Conservation (phyloP, 2,797 vertebrate species). For the Sebastes flavidus region DNA sequence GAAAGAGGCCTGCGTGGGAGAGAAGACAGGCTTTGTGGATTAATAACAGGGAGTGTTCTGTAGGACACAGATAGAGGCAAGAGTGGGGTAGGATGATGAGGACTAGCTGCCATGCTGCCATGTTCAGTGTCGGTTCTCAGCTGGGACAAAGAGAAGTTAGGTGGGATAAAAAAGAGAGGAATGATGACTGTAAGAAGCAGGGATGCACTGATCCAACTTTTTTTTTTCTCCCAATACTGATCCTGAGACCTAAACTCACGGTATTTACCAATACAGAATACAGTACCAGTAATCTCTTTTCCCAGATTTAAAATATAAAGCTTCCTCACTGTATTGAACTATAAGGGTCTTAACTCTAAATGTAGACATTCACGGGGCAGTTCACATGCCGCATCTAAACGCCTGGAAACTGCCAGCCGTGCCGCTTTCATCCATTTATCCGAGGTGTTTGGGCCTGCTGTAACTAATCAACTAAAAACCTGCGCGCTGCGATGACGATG, state of each 20-base stretch:
- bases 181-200: background rate
- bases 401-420: too few species aligned
- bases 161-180: background rate
- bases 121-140: constrained; percentile 24
- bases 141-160: constrained; percentile 10
- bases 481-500: too few species aligned
- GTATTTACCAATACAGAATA: background rate
- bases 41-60: constrained; percentile 41
- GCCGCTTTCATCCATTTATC: too few species aligned
- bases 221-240: background rate
- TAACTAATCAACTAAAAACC: too few species aligned
- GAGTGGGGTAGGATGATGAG: constrained; percentile 14
- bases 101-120: constrained; percentile 22
- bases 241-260: background rate
- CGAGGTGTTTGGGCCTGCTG: too few species aligned
- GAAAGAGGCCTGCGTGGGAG: constrained; percentile 43
- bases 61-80: constrained; percentile 22
- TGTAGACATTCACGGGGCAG: background rate
- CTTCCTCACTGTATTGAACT: background rate
- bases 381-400: too few species aligned
- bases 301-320: background rate
- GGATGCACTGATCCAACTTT: background rate
- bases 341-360: background rate
- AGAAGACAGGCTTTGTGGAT: constrained; percentile 21
- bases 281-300: background rate